Evolutionary conservation across 53 echinoderm and acorn worm species (phyloP).

Genomic region (Mesocentrotus franciscanus): DNA sequence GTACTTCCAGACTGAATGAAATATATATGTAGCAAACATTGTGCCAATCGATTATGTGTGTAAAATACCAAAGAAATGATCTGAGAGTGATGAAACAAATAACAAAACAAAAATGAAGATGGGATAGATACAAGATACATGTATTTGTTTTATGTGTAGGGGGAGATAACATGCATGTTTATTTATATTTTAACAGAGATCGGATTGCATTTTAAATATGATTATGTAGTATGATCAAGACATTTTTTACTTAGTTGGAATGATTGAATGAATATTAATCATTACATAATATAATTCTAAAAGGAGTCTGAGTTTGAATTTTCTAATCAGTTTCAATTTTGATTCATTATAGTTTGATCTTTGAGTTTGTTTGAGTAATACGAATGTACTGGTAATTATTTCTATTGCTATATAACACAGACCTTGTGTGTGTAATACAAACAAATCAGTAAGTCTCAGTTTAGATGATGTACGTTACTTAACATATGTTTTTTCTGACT

Average conservation of each 20-base stretch:
- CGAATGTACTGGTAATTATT: too few species aligned
- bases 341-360: too few species aligned
- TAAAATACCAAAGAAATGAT: constrained; percentile 36
- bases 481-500: background rate
- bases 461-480: too few species aligned
- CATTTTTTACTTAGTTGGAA: background rate
- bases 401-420: too few species aligned
- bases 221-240: background rate
- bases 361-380: too few species aligned
- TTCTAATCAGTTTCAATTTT: background rate
- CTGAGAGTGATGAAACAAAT: background rate
- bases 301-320: background rate
- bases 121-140: background rate
- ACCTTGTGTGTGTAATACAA: too few species aligned
- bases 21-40: constrained; percentile 3
- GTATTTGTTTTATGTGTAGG: background rate
- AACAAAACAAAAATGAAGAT: background rate
- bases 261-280: background rate
- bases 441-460: too few species aligned
- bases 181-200: background rate
- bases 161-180: background rate
- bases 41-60: constrained; percentile 28
- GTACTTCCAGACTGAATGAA: constrained; percentile 34
- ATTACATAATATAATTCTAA: background rate
- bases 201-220: background rate